Evolutionary conservation across 2,888 invertebrate species (phyloP), one percentile per base, ranked within the genome.

Genomic region (Gastrophysa polygoni): DNA sequence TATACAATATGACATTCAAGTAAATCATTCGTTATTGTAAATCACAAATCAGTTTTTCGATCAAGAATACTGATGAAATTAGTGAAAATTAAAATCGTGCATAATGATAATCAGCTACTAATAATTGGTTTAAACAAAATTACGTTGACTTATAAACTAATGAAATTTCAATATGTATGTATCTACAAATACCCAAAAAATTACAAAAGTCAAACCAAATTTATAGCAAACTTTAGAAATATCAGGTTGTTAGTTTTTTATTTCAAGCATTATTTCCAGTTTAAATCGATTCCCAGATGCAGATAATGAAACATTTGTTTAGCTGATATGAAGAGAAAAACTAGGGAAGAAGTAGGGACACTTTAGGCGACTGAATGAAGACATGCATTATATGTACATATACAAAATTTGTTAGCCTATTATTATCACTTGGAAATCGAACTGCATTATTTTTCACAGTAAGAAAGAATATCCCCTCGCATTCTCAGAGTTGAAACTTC

Each of bases 1-100:
- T n/a, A n/a, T n/a, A n/a, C n/a, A n/a, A n/a, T n/a, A n/a, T n/a
- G n/a, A n/a, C n/a, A n/a, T n/a, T n/a, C n/a, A n/a, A n/a, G n/a
- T n/a, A n/a, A 11, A 11, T 4, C 4, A 38, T 14, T 14, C 38
- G 3, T 7, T 38, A 4, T 38, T 14, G 34, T 43, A 59, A 44
- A 59, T 44, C 51, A 59, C 51, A 51, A 44, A 44, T 51, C 46
- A 59, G 50, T 51, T 34, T 46, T 16, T 1, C 2, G 14, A 21
- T 20, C 7, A 14, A 3, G 20, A 5, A 46, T 10, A 21, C n/a
- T n/a, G n/a, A n/a, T n/a, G n/a, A n/a, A 11, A 21, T 7, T 52
- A 32, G 38, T 18, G 20, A 68, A 71, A 71, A 68, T 68, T 71
- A 68, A 69, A 64, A 57, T 69, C 71, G 71, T 71, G 71, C 69